A percentile compares a stretch with the other conserved stretches of the same genome.
phyloP scores from a whole-genome alignment of 2,797 vertebrate species.

The Pseudomugil gertrudae region DNA sequence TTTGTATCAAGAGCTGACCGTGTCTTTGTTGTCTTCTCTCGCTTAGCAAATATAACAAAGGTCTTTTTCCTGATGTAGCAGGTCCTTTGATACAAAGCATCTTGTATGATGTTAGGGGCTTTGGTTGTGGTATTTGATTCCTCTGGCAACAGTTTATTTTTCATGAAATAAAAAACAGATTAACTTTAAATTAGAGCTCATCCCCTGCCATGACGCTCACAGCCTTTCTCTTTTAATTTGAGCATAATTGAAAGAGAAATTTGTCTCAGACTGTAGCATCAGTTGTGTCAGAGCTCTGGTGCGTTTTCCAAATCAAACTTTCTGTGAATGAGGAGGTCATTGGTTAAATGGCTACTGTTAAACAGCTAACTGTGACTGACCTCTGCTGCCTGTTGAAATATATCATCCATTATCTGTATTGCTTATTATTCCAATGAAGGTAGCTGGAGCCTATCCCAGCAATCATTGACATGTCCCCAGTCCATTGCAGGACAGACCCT shows the following conservation, averaged over 20 bases:
- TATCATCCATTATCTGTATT: background rate
- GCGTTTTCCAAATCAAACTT: slow-evolving; percentile 12
- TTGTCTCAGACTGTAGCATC: slow-evolving; percentile 24
- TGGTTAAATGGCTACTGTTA: slow-evolving; percentile 1
- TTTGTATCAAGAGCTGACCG: slow-evolving; percentile 34
- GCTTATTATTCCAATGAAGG: too few relatives aligned
- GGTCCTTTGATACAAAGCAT: background rate
- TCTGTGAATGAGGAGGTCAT: background rate
- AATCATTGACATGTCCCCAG: too few relatives aligned
- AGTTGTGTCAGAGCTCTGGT: slow-evolving; percentile 2
- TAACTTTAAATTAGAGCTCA: slow-evolving; percentile 9
- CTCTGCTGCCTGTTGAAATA: slow-evolving; percentile 47
- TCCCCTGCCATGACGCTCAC: background rate
- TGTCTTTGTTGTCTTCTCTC: slow-evolving; percentile 22
- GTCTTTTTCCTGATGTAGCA: slow-evolving; percentile 4
- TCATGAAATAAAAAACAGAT: slow-evolving; percentile 10
- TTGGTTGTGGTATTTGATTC: slow-evolving; percentile 6
- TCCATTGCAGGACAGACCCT: too few relatives aligned
- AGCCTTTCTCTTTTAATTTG: slow-evolving; percentile 13
- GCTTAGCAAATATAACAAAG: slow-evolving; percentile 42
- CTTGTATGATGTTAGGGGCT: background rate
- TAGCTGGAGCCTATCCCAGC: too few relatives aligned
- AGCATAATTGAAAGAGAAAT: slow-evolving; percentile 4
- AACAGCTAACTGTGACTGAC: slow-evolving; percentile 41
- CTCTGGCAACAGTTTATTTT: slow-evolving; percentile 16